These are phyloP conservation scores for Ochropleura plecta DNA, from an alignment of 2,888 invertebrate species.

Conservation along the genomic window DNA sequence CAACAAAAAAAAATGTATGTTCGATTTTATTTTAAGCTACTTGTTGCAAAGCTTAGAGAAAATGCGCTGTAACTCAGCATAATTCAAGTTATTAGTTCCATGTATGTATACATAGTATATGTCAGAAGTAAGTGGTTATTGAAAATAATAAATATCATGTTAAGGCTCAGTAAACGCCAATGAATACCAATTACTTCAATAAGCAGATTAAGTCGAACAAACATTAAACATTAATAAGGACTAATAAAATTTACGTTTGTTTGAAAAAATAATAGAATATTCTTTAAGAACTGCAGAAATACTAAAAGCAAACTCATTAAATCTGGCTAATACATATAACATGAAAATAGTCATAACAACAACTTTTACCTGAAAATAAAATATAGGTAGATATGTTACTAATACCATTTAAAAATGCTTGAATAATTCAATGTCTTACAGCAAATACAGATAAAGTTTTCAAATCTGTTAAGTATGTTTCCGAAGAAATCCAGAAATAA, in stretches of 20 bases:
- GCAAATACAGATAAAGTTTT: constrained; percentile 68
- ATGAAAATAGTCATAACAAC: neutral
- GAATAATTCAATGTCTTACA: constrained; percentile 44
- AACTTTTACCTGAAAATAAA: constrained; percentile 6
- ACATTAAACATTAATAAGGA: neutral
- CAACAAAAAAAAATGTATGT: too few relatives aligned
- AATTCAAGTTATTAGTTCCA: neutral
- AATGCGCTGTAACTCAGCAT: neutral
- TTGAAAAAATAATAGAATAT: neutral
- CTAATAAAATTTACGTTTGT: constrained; percentile 1
- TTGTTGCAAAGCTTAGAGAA: neutral
- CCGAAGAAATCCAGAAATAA: constrained; percentile 56
- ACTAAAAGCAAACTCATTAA: neutral
- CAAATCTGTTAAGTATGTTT: constrained; percentile 71
- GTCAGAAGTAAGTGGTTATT: neutral
- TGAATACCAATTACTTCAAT: neutral
- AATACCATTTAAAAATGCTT: constrained; percentile 50
- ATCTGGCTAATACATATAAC: neutral
- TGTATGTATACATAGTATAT: too few relatives aligned
- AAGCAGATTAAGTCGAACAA: neutral
- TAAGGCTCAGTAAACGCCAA: neutral
- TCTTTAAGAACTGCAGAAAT: neutral
- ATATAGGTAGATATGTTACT: neutral
- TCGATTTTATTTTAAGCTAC: neutral
- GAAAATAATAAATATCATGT: neutral